Evolutionary conservation across 1,140 invertebrate genomes (phyloP).

Genomic region (Drosophila sp.): DNA sequence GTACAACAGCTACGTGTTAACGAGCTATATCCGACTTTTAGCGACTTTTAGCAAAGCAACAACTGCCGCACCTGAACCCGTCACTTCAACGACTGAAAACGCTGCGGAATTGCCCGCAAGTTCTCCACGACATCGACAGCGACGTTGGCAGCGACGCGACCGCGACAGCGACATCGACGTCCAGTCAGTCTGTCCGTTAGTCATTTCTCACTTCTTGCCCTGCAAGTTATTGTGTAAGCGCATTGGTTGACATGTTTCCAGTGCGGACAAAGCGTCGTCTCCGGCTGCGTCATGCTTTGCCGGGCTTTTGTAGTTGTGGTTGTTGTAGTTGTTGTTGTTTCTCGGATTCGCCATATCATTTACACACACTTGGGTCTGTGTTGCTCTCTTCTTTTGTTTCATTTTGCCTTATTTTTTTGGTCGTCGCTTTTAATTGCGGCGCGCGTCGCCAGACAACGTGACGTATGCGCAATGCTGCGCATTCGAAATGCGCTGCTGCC

Average conservation of each 20-base stretch:
- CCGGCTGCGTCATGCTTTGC: conserved; percentile 55
- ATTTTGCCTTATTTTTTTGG: conserved; percentile 28
- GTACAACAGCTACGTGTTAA: background rate
- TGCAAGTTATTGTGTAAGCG: conserved; percentile 14
- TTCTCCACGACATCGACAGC: conserved; percentile 31
- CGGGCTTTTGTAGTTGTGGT: conserved; percentile 57
- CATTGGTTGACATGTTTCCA: conserved; percentile 66
- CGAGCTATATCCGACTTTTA: background rate
- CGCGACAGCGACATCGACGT: background rate
- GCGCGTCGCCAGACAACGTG: conserved; percentile 61
- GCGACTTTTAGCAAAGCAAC: conserved; percentile 20
- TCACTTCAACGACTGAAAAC: conserved; percentile 68
- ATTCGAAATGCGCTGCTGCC: conserved; percentile 49
- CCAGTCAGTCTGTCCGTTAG: conserved; percentile 3
- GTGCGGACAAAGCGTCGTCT: background rate
- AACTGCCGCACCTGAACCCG: conserved; percentile 76
- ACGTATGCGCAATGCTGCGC: conserved; percentile 67
- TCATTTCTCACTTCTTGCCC: conserved; percentile 30
- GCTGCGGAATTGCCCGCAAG: conserved; percentile 41
- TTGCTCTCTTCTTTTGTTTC: conserved; percentile 9
- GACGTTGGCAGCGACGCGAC: conserved; percentile 18
- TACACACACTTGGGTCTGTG: conserved; percentile 2
- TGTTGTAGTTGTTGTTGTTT: conserved; percentile 47
- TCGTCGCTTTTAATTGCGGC: conserved; percentile 26
- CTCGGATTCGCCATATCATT: conserved; percentile 52